phyloP scores from a whole-genome alignment of 2,888 invertebrate species.

The Drosophila subsilvestris region DNA sequence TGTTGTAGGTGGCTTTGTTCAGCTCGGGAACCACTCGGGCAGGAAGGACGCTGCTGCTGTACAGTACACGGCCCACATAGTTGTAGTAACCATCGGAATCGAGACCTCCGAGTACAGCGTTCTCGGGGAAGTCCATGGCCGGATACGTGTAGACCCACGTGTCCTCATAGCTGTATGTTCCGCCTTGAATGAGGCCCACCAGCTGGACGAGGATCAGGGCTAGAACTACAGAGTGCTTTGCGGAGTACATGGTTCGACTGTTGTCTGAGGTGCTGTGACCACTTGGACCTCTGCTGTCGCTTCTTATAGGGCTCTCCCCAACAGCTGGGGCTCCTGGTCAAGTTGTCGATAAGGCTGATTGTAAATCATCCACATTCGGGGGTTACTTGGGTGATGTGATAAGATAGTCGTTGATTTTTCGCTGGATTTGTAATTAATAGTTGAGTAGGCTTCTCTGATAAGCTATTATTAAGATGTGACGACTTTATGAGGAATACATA shows the following conservation, averaged over 20 bases:
- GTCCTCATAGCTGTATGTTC: conserved; percentile 42
- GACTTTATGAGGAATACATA: no score
- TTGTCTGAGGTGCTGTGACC: conserved; percentile 3
- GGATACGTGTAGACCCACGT: conserved; percentile 36
- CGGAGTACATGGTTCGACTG: conserved; percentile 40
- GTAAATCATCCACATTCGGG: neutral
- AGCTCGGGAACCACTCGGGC: conserved; percentile 56
- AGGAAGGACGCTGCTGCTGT: conserved; percentile 33
- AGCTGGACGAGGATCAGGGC: conserved; percentile 44
- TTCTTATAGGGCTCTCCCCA: conserved; percentile 11
- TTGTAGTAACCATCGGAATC: conserved; percentile 55
- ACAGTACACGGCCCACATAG: conserved; percentile 49
- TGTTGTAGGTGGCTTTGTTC: conserved; percentile 40
- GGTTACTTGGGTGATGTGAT: neutral
- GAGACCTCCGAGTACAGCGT: conserved; percentile 49
- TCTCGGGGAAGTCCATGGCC: conserved; percentile 34
- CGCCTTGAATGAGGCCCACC: conserved; percentile 43
- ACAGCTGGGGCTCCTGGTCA: conserved; percentile 1
- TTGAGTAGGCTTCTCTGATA: no score
- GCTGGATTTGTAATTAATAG: neutral
- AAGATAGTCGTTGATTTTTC: conserved; percentile 7
- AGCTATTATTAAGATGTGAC: no score
- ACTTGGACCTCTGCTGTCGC: neutral
- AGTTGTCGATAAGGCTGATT: neutral
- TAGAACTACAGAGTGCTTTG: conserved; percentile 21